A percentile compares a stretch with the other conserved stretches of the same genome.
Conservation (phyloP, 2,113 vertebrate species). For the Callionymus lyra region DNA sequence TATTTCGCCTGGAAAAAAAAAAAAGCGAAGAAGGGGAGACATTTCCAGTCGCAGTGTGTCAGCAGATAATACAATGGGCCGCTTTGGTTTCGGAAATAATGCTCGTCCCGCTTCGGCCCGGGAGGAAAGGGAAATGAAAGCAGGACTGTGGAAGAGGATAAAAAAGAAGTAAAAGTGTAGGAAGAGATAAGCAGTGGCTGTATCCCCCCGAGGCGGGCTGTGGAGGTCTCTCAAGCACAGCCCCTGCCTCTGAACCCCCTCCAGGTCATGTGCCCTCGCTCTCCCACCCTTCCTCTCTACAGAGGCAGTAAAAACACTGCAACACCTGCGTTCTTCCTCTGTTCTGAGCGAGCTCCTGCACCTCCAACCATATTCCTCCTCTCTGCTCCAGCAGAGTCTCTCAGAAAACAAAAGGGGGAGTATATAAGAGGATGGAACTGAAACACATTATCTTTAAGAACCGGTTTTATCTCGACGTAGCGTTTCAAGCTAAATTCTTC, state of each 20-base stretch:
- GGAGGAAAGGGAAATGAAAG: constrained; percentile 62
- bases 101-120: constrained; percentile 45
- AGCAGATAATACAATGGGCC: constrained; percentile 60
- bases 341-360: constrained; percentile 71
- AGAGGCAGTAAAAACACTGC: constrained; percentile 69
- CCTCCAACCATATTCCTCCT: constrained; percentile 42
- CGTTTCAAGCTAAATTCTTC: too few species aligned
- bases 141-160: constrained; percentile 58
- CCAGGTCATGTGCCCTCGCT: constrained; percentile 62
- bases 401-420: constrained; percentile 4
- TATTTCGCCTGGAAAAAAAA: constrained; percentile 38
- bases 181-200: constrained; percentile 66
- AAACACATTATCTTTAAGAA: too few species aligned
- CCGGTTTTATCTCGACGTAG: too few species aligned
- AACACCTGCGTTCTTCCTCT: constrained; percentile 67
- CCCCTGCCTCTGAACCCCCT: constrained; percentile 63
- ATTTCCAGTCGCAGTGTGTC: constrained; percentile 47
- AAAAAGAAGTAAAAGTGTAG: constrained; percentile 67
- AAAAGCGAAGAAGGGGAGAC: constrained; percentile 37
- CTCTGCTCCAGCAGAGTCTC: constrained; percentile 16
- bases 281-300: constrained; percentile 64
- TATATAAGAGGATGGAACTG: constrained; percentile 12
- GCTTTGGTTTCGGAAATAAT: constrained; percentile 50
- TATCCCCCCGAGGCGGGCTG: constrained; percentile 56
- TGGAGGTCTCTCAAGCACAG: constrained; percentile 60